Evolutionary conservation across 2,888 invertebrate genomes (phyloP), one percentile per base, ranked within the genome.

Genomic region (Caenorhabditis auriculariae): DNA sequence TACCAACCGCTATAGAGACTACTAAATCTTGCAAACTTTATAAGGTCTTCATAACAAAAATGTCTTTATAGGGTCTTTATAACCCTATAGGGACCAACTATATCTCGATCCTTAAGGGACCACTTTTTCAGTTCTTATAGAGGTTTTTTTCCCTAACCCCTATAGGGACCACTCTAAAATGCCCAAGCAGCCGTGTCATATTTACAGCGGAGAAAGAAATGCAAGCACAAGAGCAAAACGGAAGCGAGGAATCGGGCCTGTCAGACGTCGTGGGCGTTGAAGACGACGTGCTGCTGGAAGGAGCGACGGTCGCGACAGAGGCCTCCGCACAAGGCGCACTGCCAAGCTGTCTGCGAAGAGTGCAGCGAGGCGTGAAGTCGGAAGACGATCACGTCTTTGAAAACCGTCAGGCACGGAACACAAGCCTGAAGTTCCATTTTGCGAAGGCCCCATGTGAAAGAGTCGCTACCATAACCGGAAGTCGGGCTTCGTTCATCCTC

Each of bases 341-440:
- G 42, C 53, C 52, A 59, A 39, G 42, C 51, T 39, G 44, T 23
- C 6, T 19, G 12, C 7, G 37, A 9, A 12, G 26, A 24, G 37
- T 61, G 61, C 61, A 61, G 56, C 26, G 43, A 28, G 42, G 57
- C 51, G 35, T 61, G 61, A 15, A 57, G 50, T 12, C 50, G 41
- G 43, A 57, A 42, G 26, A 61, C 28, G 17, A 61, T 45, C 12
- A 32, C 23, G 32, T 61, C 61, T 12, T 29, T 19, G 54, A 61
- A 61, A 23, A 61, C 23, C 0, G 57, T 37, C 2, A 61, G 50
- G 38, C 61, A 61, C 15, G 42, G 28, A 0, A 39, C 4, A 26
- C 61, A 61, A 12, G 50, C 57, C 60, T 60, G 47, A n/a, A 54
- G 26, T 6, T 35, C 9, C n/a, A 35, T 9, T 35, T n/a, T 35